Evolutionary conservation across 2,888 invertebrate species (phyloP).

Genomic region (Drosophila colorata): DNA sequence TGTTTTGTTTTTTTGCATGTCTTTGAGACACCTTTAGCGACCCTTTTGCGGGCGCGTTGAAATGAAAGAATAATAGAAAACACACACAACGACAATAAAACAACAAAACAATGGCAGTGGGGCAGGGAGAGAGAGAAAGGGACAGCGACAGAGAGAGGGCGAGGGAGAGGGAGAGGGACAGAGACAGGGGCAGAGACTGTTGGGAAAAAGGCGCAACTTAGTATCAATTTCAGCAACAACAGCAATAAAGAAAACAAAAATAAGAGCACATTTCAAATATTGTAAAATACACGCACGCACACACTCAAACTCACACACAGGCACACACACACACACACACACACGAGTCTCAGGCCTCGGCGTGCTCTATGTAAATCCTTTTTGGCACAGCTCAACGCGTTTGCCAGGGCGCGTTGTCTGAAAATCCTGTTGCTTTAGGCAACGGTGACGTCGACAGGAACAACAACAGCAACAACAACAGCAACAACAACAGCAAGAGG

Average conservation of each 20-base stretch:
- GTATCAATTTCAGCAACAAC: slow-evolving; percentile 65
- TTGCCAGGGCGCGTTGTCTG: slow-evolving; percentile 49
- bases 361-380: slow-evolving; percentile 69
- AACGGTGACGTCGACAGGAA: slow-evolving; percentile 46
- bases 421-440: slow-evolving; percentile 79
- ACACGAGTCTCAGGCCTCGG: slow-evolving; percentile 10
- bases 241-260: slow-evolving; percentile 51
- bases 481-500: slow-evolving; percentile 2
- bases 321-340: slow-evolving; percentile 5
- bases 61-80: slow-evolving; percentile 76
- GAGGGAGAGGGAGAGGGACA: background rate
- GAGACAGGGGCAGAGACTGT: slow-evolving; percentile 1
- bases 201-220: slow-evolving; percentile 57
- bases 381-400: slow-evolving; percentile 80
- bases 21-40: slow-evolving; percentile 62
- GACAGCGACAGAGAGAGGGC: background rate
- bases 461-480: slow-evolving; percentile 22
- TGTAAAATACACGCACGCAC: slow-evolving; percentile 45
- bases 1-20: slow-evolving; percentile 25
- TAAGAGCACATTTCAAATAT: slow-evolving; percentile 62
- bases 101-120: slow-evolving; percentile 28
- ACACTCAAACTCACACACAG: slow-evolving; percentile 13
- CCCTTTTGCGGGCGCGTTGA: slow-evolving; percentile 73
- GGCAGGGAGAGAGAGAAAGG: background rate
- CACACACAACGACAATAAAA: slow-evolving; percentile 43